Conservation (phyloP, 2,113 vertebrate species). For the Brachirus orientalis region DNA sequence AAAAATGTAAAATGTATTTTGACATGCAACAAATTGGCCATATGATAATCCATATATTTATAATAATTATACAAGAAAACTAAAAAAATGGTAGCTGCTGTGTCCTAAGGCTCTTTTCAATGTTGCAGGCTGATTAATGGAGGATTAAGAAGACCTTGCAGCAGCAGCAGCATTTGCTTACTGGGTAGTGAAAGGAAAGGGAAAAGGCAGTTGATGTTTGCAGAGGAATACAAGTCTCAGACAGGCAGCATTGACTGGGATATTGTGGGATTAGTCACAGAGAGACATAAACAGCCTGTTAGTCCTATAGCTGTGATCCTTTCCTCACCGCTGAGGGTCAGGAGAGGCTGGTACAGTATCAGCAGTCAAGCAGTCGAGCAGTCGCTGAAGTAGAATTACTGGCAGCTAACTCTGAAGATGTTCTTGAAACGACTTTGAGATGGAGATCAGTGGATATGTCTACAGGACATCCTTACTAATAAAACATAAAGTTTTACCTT, state of each 20-base stretch:
- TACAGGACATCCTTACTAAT: too few relatives aligned
- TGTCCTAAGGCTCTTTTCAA: constrained; percentile 1
- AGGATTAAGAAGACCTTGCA: constrained; percentile 30
- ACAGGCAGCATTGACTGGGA: constrained; percentile 36
- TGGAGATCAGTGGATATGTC: too few relatives aligned
- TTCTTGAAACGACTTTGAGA: constrained; percentile 14
- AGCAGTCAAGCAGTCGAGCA: not conserved
- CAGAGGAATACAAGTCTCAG: constrained; percentile 34
- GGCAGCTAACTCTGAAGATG: constrained; percentile 1
- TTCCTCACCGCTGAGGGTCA: constrained; percentile 1
- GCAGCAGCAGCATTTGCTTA: constrained; percentile 7
- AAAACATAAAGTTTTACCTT: too few relatives aligned
- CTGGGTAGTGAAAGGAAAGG: constrained; percentile 13
- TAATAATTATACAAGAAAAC: not conserved
- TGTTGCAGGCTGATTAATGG: constrained; percentile 14
- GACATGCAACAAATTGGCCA: too few relatives aligned
- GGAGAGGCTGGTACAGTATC: not conserved
- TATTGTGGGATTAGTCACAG: constrained; percentile 44
- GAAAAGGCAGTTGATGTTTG: constrained; percentile 31
- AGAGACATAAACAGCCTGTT: constrained; percentile 35
- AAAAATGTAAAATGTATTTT: constrained; percentile 5
- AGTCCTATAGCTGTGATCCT: constrained; percentile 15
- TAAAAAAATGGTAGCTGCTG: constrained; percentile 2
- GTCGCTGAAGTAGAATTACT: constrained; percentile 25
- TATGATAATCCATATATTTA: not conserved